Conservation (phyloP, 37 sponge, comb jelly and placozoan genomes). For the Aphrocallistes beatrix region DNA sequence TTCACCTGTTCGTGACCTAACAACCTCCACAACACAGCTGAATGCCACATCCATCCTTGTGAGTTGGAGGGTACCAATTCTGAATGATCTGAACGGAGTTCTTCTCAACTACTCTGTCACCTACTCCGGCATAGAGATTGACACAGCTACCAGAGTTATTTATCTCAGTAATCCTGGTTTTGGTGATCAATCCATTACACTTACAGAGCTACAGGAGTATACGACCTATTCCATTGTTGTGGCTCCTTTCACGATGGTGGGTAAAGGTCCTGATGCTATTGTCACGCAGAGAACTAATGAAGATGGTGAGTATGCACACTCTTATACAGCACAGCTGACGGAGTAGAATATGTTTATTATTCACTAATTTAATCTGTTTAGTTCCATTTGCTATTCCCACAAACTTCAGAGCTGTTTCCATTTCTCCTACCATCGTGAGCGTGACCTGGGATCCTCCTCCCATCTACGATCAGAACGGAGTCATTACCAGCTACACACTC, state of each 20-base stretch:
- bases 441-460: neutral
- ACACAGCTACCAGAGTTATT: neutral
- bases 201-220: neutral
- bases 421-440: neutral
- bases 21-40: neutral
- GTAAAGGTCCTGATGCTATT: constrained; percentile 7
- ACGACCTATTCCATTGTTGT: neutral
- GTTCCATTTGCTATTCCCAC: constrained; percentile 8
- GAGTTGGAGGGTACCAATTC: neutral
- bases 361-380: neutral
- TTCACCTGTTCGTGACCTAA: neutral
- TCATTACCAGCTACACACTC: neutral
- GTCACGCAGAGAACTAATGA: constrained; percentile 10
- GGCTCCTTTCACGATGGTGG: neutral
- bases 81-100: constrained; percentile 2
- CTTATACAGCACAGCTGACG: no score
- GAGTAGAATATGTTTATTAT: neutral
- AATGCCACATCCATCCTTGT: constrained; percentile 3
- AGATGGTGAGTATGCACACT: neutral
- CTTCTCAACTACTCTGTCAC: neutral
- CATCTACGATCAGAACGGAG: neutral
- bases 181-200: neutral
- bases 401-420: neutral
- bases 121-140: neutral
- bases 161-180: neutral